These are phyloP conservation scores for Rhogogaster chlorosoma DNA, from an alignment of 2,888 invertebrate species.

Conservation along the genomic window DNA sequence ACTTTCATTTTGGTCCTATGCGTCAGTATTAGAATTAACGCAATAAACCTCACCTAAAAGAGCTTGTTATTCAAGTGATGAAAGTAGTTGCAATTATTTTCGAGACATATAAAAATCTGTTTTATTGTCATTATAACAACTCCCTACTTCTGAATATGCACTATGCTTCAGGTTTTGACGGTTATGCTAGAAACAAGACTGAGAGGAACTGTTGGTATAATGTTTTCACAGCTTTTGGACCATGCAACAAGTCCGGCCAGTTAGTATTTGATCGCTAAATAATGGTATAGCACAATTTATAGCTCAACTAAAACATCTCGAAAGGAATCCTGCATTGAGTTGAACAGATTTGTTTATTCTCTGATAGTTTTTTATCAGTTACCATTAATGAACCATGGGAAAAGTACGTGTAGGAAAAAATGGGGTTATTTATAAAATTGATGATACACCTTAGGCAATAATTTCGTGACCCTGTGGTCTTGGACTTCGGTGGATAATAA, in stretches of 20 bases:
- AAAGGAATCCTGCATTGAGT: not conserved
- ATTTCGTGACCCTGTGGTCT: conserved; percentile 9
- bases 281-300: not conserved
- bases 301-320: not conserved
- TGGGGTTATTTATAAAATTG: not conserved
- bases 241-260: not conserved
- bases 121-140: not conserved
- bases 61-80: not conserved
- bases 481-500: conserved; percentile 9
- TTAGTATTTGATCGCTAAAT: not conserved
- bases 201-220: not conserved
- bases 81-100: not conserved
- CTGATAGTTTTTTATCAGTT: not conserved
- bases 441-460: not conserved
- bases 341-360: too few relatives aligned
- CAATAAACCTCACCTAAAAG: not conserved
- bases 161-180: not conserved
- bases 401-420: not conserved
- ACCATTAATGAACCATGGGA: not conserved
- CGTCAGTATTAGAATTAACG: not conserved
- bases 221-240: not conserved
- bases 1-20: conserved; percentile 20
- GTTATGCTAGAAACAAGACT: not conserved
- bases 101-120: not conserved
- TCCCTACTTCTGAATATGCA: not conserved